Conservation (phyloP, 2,888 invertebrate species). For the Hypomecis atomaria region DNA sequence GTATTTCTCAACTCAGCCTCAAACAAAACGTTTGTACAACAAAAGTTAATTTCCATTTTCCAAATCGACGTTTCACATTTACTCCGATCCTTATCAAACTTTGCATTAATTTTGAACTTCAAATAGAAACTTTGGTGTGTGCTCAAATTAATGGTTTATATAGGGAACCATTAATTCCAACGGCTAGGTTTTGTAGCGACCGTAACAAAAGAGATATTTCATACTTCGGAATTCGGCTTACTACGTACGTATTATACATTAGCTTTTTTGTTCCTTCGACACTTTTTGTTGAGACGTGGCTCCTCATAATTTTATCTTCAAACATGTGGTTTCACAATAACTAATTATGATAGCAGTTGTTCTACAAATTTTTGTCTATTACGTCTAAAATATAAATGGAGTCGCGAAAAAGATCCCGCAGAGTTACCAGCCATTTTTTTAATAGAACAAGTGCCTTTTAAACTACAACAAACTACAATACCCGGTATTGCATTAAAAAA, state of each 20-base stretch:
- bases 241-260: conserved; percentile 29
- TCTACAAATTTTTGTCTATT: too few relatives aligned
- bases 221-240: conserved; percentile 22
- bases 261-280: conserved; percentile 15
- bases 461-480: too few relatives aligned
- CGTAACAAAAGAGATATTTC: conserved; percentile 18
- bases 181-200: conserved; percentile 13
- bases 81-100: not conserved
- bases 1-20: too few relatives aligned
- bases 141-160: conserved; percentile 15
- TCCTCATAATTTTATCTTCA: too few relatives aligned
- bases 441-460: too few relatives aligned
- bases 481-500: too few relatives aligned
- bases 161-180: conserved; percentile 13
- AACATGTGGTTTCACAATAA: too few relatives aligned
- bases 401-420: too few relatives aligned
- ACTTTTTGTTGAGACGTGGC: too few relatives aligned
- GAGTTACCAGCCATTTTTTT: too few relatives aligned
- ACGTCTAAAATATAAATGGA: too few relatives aligned
- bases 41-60: not conserved
- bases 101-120: not conserved
- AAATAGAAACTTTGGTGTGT: conserved; percentile 1
- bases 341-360: too few relatives aligned
- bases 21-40: not conserved
- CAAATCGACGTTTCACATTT: not conserved